These are phyloP conservation scores for Channa maculata DNA, from an alignment of 2,113 vertebrate genomes.

Conservation along the genomic window DNA sequence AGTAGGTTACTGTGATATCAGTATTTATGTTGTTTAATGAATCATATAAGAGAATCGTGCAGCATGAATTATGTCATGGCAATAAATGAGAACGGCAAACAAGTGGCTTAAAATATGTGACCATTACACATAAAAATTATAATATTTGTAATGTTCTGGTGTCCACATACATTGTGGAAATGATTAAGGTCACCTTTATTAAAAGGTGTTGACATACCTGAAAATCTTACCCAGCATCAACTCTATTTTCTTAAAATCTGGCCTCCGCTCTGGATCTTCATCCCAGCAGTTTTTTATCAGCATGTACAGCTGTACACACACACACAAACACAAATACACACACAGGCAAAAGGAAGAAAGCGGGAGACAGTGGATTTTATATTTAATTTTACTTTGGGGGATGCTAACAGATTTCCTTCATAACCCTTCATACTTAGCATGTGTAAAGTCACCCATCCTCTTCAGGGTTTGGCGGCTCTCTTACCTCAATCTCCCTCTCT, in stretches of 20 bases:
- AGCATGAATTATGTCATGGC: neutral
- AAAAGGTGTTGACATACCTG: constrained; percentile 83
- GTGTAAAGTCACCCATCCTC: neutral
- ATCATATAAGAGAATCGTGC: neutral
- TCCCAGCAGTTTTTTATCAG: constrained; percentile 96
- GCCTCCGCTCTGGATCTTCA: constrained; percentile 97
- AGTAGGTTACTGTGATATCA: constrained; percentile 87
- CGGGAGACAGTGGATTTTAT: neutral
- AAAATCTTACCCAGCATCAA: constrained; percentile 91
- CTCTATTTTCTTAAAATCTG: constrained; percentile 97
- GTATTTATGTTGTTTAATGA: neutral
- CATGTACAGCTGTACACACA: constrained; percentile 82
- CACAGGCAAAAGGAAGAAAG: neutral
- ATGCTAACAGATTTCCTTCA: neutral
- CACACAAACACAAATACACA: neutral
- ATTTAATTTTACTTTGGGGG: neutral
- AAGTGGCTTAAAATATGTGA: neutral
- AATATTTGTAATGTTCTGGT: neutral
- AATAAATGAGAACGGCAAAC: neutral
- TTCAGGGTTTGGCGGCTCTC: constrained; percentile 6
- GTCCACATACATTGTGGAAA: neutral
- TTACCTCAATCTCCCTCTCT: constrained; percentile 90
- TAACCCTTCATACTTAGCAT: neutral
- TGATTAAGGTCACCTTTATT: neutral
- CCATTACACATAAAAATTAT: neutral